Conservation (phyloP, 2,113 vertebrate genomes). For the Vicugna pacos region DNA sequence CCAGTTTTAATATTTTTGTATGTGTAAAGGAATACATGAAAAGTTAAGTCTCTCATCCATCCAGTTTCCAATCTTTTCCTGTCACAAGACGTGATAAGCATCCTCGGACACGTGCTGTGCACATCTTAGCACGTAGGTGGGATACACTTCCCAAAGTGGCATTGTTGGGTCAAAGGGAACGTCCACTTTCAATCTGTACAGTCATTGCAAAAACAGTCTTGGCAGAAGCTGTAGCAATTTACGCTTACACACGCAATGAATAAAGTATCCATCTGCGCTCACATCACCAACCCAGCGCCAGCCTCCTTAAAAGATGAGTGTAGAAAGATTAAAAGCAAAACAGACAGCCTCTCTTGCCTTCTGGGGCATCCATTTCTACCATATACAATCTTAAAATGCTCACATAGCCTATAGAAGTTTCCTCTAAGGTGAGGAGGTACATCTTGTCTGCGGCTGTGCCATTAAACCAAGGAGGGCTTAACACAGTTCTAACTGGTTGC, state of each 20-base stretch:
- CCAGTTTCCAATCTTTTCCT: conserved; percentile 3
- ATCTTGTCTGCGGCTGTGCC: background rate
- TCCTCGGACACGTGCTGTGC: background rate
- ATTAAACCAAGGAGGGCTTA: background rate
- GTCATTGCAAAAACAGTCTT: background rate
- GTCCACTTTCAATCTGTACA: background rate
- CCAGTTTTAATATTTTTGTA: background rate
- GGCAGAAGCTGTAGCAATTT: background rate
- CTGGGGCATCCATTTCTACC: background rate
- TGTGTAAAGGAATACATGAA: background rate
- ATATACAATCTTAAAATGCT: background rate
- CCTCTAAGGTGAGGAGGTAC: background rate
- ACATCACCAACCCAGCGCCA: background rate
- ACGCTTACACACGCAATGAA: background rate
- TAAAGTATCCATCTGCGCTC: background rate
- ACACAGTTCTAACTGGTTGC: background rate
- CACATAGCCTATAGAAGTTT: background rate
- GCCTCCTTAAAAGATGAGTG: background rate
- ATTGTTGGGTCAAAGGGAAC: conserved; percentile 25
- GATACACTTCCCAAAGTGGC: conserved; percentile 13
- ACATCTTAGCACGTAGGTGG: background rate
- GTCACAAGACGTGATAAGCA: conserved; percentile 14
- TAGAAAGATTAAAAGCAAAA: background rate
- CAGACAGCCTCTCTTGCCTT: background rate
- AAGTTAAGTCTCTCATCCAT: background rate